Evolutionary conservation across 2,113 vertebrate species (phyloP), one percentile per base, ranked within the genome.

Genomic region (Labrus mixtus): DNA sequence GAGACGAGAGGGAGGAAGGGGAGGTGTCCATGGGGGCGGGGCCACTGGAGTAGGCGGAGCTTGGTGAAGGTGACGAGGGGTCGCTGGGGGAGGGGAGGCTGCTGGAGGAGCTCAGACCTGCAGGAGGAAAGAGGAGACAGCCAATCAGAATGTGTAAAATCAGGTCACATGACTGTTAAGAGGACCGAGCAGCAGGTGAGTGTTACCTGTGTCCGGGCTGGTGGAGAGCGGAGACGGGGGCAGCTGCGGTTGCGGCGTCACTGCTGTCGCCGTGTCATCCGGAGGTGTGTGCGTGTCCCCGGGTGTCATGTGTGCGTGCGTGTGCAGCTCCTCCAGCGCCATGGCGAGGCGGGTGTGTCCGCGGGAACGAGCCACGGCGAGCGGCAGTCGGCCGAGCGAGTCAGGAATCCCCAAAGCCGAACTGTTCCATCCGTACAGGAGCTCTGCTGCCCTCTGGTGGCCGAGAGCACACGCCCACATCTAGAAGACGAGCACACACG

Each of bases 381-480:
- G 87, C 0, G 97, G 96, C 17, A 97, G 93, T 10, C 96, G 95
- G 16, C 96, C 97, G 72, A 97, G 87, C 1, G 96, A 97, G 86
- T 97, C 97, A 0, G 96, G 96, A 75, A 97, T 96, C 69, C 94
- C 91, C 69, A 97, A 87, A 0, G 97, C 97, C 3, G 82, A 87
- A 25, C 92, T 86, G 85, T 95, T 95, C 96, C 96, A 97, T 19
- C 90, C 90, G 76, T 95, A 97, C 48, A 97, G 93, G 17, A 95
- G 91, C 79, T 95, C 95, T 0, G 97, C 97, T 0, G 96, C 95
- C 3, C 95, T 89, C 77, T 95, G 91, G 90, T 97, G 97, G 11
- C 96, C 96, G 23, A 97, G 88, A 9, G 97, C 97, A 46, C 97
- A 97, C 1, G 97, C 96, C 97, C 97, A 97, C 97, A 97, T 92